phyloP scores from a whole-genome alignment of 2,888 invertebrate species.

The Coecobrya sp. region DNA sequence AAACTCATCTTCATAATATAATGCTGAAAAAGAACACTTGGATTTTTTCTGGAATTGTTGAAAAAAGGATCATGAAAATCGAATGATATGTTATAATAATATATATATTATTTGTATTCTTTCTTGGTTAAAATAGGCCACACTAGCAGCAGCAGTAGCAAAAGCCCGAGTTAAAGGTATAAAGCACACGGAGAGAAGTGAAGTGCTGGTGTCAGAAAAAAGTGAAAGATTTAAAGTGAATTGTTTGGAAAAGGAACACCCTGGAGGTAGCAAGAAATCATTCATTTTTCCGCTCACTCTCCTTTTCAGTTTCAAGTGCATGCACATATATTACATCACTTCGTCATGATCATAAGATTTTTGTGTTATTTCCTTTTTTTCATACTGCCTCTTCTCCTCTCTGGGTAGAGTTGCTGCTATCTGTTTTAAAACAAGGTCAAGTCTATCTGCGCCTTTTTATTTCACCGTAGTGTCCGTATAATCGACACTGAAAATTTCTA shows the following conservation, averaged over 20 bases:
- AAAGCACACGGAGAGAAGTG: constrained; percentile 39
- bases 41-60: constrained; percentile 40
- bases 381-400: neutral
- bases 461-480: constrained; percentile 65
- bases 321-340: constrained; percentile 52
- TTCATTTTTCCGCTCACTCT: constrained; percentile 72
- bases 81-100: constrained; percentile 70
- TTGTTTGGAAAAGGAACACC: constrained; percentile 76
- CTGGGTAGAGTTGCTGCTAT: neutral
- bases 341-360: constrained; percentile 23
- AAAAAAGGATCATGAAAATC: constrained; percentile 61
- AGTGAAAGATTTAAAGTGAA: constrained; percentile 73
- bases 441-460: constrained; percentile 81
- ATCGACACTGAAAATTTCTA: constrained; percentile 71
- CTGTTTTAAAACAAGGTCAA: constrained; percentile 82
- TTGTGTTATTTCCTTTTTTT: constrained; percentile 42
- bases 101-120: constrained; percentile 74
- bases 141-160: constrained; percentile 66
- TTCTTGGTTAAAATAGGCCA: constrained; percentile 67
- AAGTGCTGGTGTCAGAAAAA: constrained; percentile 68
- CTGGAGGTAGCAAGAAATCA: constrained; percentile 71
- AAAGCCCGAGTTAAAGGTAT: neutral
- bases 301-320: constrained; percentile 78
- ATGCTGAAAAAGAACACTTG: constrained; percentile 53
- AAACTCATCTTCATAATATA: constrained; percentile 54